These are phyloP conservation scores for Urocitellus parryii DNA, from an alignment of 2,113 vertebrate genomes.

Conservation along the genomic window DNA sequence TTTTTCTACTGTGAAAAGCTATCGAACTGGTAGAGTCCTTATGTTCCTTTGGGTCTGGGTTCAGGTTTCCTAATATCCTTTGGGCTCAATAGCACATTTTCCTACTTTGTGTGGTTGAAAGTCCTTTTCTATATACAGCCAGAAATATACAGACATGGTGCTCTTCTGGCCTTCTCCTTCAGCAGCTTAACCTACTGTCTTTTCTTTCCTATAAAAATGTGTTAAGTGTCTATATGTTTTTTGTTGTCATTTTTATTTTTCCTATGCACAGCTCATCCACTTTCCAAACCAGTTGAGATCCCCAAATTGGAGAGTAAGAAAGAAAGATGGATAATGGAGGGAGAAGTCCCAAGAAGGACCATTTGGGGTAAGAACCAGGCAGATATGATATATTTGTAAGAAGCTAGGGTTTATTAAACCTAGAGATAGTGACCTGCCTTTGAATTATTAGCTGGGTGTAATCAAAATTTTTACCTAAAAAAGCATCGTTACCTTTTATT, in stretches of 20 bases:
- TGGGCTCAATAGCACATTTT: neutral
- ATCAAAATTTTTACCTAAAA: neutral
- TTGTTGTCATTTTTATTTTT: conserved; percentile 10
- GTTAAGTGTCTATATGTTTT: neutral
- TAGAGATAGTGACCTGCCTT: neutral
- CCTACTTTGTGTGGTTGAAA: neutral
- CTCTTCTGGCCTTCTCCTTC: conserved; percentile 3
- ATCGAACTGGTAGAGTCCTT: neutral
- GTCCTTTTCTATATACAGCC: neutral
- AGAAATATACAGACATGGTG: neutral
- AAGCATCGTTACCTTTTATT: neutral
- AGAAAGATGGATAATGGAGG: conserved; percentile 39
- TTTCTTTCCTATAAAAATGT: conserved; percentile 39
- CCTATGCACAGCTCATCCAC: neutral
- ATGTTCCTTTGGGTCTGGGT: neutral
- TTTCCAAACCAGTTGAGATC: conserved; percentile 34
- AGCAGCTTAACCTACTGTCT: neutral
- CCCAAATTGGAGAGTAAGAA: conserved; percentile 17
- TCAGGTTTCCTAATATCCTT: conserved; percentile 12
- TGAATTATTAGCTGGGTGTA: neutral
- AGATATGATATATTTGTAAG: neutral
- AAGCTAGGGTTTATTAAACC: neutral
- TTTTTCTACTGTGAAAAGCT: neutral
- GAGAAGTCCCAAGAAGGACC: conserved; percentile 37
- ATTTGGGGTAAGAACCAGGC: conserved; percentile 56